phyloP scores from a whole-genome alignment of 2,113 vertebrate genomes.

The Pedionomus torquatus region DNA sequence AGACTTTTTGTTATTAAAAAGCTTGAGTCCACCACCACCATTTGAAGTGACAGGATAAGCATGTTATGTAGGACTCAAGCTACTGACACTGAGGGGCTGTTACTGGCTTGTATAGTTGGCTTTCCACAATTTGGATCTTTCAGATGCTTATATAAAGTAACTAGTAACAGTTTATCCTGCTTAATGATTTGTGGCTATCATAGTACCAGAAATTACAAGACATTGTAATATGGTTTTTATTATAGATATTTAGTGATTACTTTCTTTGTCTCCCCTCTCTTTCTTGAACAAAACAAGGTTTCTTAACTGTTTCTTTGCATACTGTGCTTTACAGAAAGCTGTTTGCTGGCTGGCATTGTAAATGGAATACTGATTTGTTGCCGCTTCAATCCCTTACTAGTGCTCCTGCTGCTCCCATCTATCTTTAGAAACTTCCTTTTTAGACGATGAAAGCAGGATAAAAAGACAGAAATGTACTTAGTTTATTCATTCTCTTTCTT shows the following conservation, averaged over 20 bases:
- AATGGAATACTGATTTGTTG: conserved; percentile 45
- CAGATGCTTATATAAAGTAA: not conserved
- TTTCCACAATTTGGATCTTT: not conserved
- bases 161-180: not conserved
- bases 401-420: conserved; percentile 43
- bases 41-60: not conserved
- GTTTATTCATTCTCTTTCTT: conserved; percentile 29
- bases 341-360: not conserved
- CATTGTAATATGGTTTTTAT: not conserved
- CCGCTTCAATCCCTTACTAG: conserved; percentile 9
- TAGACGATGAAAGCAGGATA: not conserved
- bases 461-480: conserved; percentile 18
- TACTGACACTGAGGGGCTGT: not conserved
- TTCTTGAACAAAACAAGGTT: not conserved
- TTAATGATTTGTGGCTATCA: not conserved
- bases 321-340: conserved; percentile 5
- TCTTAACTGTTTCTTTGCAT: conserved; percentile 18
- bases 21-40: not conserved
- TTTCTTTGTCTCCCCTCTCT: not conserved
- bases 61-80: not conserved
- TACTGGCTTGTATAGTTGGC: not conserved
- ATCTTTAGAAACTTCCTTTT: conserved; percentile 49
- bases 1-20: not conserved
- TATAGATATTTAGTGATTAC: not conserved
- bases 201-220: not conserved